Evolutionary conservation across 2,888 invertebrate species (phyloP), one percentile per base, ranked within the genome.

Genomic region (Machimus atricapillus): DNA sequence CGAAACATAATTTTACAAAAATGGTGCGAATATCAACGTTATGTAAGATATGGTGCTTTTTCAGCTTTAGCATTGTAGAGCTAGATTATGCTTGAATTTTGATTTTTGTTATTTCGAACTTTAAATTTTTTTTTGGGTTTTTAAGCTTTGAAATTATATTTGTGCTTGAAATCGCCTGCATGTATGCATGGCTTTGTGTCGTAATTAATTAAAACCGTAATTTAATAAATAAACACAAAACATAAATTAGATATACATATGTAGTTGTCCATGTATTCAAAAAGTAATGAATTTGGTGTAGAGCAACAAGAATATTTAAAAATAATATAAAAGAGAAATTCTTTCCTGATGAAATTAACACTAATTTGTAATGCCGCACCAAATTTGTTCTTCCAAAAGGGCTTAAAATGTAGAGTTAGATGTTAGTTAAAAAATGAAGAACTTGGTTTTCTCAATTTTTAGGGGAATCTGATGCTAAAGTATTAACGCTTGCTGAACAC

Each of bases 401-500:
- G 77, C 86, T 58, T 37, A 86, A 85, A 16, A 19, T 43, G 43
- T 74, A 74, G 43, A 27, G n/a, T 23, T 73, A 85, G 74, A 74
- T 46, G 8, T 74, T 85, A 43, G 43, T 83, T 88, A 76, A 88
- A 86, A 87, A 87, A 85, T 87, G 79, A 86, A 86, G 87, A 88
- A 88, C 86, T 86, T 85, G 85, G 73, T 86, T 86, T 85, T 78
- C 78, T 19, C 46, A 74, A 73, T n/a, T 91, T 95, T 92, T 94
- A 97, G 97, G 97, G 96, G 97, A 97, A 93, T 97, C 97, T 93
- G 97, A 97, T 94, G 97, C 96, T 90, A 95, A 97, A 91, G 98
- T 98, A 89, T 94, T 98, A 91, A 98, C 98, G 87, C 93, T 99
- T 91, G 99, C 99, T 86, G 98, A 98, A 92, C 98, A 99, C 94